These are phyloP conservation scores for Archips crataeganus DNA, from an alignment of 2,888 invertebrate species.

Conservation along the genomic window DNA sequence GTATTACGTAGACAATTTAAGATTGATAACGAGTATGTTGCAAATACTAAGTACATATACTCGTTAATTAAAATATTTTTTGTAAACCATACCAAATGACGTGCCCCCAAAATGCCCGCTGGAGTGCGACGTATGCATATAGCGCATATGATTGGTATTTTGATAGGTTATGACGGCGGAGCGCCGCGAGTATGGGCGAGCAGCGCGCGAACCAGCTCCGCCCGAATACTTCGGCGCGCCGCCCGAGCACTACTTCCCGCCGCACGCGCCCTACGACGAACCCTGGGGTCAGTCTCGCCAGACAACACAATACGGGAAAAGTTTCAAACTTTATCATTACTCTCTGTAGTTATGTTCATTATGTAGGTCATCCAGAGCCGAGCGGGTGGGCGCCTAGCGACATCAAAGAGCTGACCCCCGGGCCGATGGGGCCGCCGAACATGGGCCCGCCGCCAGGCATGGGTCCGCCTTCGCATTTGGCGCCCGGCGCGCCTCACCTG, in stretches of 20 bases:
- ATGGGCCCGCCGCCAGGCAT: constrained; percentile 62
- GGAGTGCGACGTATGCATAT: too few relatives aligned
- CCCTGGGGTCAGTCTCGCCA: constrained; percentile 59
- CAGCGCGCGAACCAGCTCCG: constrained; percentile 85
- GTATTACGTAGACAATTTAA: too few relatives aligned
- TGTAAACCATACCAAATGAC: too few relatives aligned
- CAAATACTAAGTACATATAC: too few relatives aligned
- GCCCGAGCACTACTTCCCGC: constrained; percentile 64
- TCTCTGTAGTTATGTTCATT: not conserved
- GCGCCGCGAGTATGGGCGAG: constrained; percentile 92
- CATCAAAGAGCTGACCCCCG: constrained; percentile 90
- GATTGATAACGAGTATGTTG: too few relatives aligned
- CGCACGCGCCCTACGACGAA: constrained; percentile 69
- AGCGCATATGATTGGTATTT: not conserved
- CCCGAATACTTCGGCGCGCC: constrained; percentile 62
- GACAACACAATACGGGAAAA: not conserved
- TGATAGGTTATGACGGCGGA: constrained; percentile 95
- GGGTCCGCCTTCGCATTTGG: constrained; percentile 57
- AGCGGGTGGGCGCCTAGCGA: constrained; percentile 88
- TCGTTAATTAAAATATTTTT: too few relatives aligned
- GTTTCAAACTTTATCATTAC: not conserved
- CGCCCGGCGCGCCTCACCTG: constrained; percentile 55
- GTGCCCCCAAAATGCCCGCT: too few relatives aligned
- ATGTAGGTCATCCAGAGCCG: constrained; percentile 72
- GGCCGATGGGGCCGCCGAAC: constrained; percentile 76